A percentile compares a stretch with the other conserved stretches of the same genome.
These are phyloP conservation scores for Melopsittacus undulatus DNA, from an alignment of 2,797 vertebrate species.

Conservation along the genomic window DNA sequence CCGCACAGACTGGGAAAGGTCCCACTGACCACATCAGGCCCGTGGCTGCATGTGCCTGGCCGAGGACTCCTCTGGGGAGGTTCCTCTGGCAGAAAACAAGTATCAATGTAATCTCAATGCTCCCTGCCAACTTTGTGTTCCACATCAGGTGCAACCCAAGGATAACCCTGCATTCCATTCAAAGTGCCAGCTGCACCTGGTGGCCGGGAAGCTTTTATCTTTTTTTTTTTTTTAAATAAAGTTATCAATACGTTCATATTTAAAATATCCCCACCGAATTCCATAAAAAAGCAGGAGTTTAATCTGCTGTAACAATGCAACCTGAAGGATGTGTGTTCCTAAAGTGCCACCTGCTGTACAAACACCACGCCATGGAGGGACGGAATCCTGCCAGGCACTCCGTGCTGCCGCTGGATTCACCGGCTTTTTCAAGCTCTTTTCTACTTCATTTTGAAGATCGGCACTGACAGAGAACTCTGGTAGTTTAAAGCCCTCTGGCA, in stretches of 20 bases:
- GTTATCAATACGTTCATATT: not conserved
- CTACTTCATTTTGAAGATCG: not conserved
- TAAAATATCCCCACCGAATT: not conserved
- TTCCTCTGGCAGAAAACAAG: not conserved
- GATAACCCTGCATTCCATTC: not conserved
- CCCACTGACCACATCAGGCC: no score
- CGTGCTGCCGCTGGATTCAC: not conserved
- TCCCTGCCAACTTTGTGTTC: not conserved
- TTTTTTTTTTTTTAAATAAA: not conserved
- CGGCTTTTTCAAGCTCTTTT: not conserved
- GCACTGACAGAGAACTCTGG: not conserved
- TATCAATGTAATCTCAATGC: not conserved
- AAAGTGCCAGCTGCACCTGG: not conserved
- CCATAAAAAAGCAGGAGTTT: not conserved
- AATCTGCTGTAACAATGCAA: not conserved
- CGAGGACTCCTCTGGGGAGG: not conserved
- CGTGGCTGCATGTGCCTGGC: not conserved
- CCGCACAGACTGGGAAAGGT: not conserved
- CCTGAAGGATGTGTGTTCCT: constrained; percentile 7
- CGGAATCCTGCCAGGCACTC: rapidly evolving
- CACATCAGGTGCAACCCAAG: not conserved
- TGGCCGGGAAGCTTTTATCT: not conserved
- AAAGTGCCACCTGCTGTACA: constrained; percentile 75
- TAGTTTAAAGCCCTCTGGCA: not conserved
- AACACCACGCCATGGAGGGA: not conserved